Conservation (phyloP, 2,888 invertebrate genomes). For the Coelopa pilipes region DNA sequence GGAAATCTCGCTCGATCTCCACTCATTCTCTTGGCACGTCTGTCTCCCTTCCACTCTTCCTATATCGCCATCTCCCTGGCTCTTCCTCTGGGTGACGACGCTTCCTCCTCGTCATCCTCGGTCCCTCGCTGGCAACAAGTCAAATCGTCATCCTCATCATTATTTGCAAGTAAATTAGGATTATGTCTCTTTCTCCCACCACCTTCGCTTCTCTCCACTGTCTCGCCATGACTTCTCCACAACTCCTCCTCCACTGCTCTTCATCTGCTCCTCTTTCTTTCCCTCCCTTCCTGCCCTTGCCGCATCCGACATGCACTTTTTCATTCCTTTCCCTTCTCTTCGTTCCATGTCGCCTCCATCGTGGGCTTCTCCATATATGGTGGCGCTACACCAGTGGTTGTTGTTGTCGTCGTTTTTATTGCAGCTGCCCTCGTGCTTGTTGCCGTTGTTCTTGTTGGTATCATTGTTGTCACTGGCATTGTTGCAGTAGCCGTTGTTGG, state of each 20-base stretch:
- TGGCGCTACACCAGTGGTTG: neutral
- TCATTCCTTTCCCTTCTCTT: neutral
- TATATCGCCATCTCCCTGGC: neutral
- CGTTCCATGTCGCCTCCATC: neutral
- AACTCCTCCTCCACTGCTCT: no score
- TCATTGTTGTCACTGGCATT: slow-evolving; percentile 1
- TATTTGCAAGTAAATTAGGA: slow-evolving; percentile 60
- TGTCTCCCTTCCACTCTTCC: no score
- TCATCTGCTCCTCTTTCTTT: neutral
- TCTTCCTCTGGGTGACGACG: no score
- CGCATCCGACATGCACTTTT: neutral
- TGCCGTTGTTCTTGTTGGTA: neutral
- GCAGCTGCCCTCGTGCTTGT: no score
- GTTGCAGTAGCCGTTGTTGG: neutral
- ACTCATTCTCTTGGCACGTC: neutral
- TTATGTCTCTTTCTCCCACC: slow-evolving; percentile 44
- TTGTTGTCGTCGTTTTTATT: no score
- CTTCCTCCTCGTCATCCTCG: no score
- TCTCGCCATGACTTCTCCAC: neutral
- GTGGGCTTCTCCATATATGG: slow-evolving; percentile 17
- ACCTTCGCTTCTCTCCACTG: neutral
- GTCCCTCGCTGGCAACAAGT: slow-evolving; percentile 35
- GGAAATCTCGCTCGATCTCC: neutral
- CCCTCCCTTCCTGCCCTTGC: neutral
- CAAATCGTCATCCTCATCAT: slow-evolving; percentile 54